Percentiles rank a stretch among this genome's conserved stretches.
phyloP scores from a whole-genome alignment of 2,888 invertebrate species.

The Cheilosia vulpina region DNA sequence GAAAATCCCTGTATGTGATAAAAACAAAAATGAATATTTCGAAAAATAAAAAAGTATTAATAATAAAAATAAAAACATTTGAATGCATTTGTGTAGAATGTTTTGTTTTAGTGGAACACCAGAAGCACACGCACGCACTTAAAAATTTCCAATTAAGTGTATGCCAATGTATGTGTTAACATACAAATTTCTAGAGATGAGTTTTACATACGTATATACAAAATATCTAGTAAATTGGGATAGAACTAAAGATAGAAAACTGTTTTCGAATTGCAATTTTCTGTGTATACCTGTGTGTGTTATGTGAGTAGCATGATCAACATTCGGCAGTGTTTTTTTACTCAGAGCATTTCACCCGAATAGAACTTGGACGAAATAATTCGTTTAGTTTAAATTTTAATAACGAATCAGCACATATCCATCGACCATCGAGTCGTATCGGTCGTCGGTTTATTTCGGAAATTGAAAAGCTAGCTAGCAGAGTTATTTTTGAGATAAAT shows the following conservation, averaged over 20 bases:
- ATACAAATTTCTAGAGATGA: not conserved
- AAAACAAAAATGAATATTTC: constrained; percentile 20
- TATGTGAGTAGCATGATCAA: constrained; percentile 37
- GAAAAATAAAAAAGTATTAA: not conserved
- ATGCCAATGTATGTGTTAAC: not conserved
- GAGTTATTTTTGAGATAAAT: constrained; percentile 52
- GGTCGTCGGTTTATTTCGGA: constrained; percentile 73
- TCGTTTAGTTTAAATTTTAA: constrained; percentile 72
- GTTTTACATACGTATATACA: not conserved
- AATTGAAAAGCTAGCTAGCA: constrained; percentile 56
- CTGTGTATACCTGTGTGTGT: constrained; percentile 28
- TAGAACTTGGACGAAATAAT: constrained; percentile 46
- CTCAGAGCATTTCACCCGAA: constrained; percentile 43
- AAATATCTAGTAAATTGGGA: constrained; percentile 17
- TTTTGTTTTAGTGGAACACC: constrained; percentile 5
- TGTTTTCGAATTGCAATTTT: constrained; percentile 55
- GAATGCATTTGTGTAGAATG: constrained; percentile 20
- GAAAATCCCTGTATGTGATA: not conserved
- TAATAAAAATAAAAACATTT: not conserved
- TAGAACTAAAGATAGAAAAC: constrained; percentile 69
- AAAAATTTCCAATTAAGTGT: not conserved
- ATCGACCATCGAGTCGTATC: constrained; percentile 75
- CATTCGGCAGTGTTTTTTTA: constrained; percentile 6
- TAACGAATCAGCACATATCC: constrained; percentile 75
- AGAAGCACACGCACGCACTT: not conserved